Conservation (phyloP, 2,888 invertebrate species). For the Aleiodes alternator region DNA sequence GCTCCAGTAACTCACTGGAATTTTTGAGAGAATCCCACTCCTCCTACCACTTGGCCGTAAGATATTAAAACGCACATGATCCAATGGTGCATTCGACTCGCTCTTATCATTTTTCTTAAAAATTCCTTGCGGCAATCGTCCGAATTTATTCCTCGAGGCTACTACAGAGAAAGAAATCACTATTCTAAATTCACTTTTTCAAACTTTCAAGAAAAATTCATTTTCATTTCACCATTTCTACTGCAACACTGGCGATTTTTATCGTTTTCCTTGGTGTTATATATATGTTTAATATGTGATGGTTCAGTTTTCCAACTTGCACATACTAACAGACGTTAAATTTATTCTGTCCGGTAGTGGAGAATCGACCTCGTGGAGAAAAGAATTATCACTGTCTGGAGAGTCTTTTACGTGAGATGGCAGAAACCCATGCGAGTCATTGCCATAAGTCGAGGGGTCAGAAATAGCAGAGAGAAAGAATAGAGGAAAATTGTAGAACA, state of each 20-base stretch:
- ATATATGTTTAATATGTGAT: constrained; percentile 14
- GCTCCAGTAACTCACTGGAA: too few relatives aligned
- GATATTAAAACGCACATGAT: too few relatives aligned
- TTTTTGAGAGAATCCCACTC: background rate
- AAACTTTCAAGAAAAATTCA: constrained; percentile 23
- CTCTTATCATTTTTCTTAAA: too few relatives aligned
- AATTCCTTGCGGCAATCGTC: too few relatives aligned
- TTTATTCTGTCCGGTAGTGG: constrained; percentile 33
- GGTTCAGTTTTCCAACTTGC: constrained; percentile 22
- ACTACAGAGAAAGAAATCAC: constrained; percentile 2
- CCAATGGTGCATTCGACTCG: too few relatives aligned
- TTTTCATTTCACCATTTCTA: constrained; percentile 9
- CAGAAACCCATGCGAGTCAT: constrained; percentile 15
- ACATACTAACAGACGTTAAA: constrained; percentile 2
- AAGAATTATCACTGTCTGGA: constrained; percentile 19
- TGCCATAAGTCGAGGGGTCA: background rate
- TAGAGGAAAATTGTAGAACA: too few relatives aligned
- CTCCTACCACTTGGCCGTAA: too few relatives aligned
- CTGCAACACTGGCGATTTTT: constrained; percentile 15
- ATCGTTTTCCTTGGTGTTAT: constrained; percentile 20
- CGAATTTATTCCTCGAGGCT: too few relatives aligned
- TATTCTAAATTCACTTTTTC: constrained; percentile 23
- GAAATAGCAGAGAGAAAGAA: background rate
- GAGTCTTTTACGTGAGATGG: background rate
- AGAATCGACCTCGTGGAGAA: constrained; percentile 4